Conservation (phyloP, 2,888 invertebrate genomes). For the Artemia sinica region DNA sequence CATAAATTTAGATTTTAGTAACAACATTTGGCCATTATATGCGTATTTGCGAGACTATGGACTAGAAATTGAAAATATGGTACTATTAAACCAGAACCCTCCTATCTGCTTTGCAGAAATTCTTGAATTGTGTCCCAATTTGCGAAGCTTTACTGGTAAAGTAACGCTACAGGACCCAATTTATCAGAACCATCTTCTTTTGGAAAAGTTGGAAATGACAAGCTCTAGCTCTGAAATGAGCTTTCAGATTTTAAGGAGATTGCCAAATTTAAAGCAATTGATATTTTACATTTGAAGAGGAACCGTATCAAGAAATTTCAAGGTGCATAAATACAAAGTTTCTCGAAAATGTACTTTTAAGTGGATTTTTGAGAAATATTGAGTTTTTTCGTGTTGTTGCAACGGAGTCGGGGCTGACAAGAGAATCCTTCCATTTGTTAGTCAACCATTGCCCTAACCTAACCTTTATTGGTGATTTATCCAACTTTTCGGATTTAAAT, state of each 20-base stretch:
- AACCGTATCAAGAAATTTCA: neutral
- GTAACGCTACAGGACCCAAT: neutral
- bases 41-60: neutral
- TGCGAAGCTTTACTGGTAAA: neutral
- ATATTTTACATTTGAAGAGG: neutral
- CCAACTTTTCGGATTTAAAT: neutral
- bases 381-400: neutral
- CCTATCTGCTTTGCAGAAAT: conserved; percentile 5
- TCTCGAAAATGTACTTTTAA: neutral
- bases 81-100: neutral
- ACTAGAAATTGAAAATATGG: neutral
- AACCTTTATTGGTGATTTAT: conserved; percentile 11
- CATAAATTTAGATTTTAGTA: neutral
- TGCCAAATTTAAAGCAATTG: conserved; percentile 1
- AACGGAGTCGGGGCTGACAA: neutral
- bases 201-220: neutral
- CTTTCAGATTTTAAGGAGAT: neutral
- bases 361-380: neutral
- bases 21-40: neutral
- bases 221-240: neutral
- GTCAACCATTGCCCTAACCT: neutral
- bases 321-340: neutral
- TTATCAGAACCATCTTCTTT: neutral
- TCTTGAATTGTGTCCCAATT: neutral
- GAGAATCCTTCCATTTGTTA: neutral